Conservation (phyloP, 2,888 invertebrate genomes). For the Tenthredo scrophulariae region DNA sequence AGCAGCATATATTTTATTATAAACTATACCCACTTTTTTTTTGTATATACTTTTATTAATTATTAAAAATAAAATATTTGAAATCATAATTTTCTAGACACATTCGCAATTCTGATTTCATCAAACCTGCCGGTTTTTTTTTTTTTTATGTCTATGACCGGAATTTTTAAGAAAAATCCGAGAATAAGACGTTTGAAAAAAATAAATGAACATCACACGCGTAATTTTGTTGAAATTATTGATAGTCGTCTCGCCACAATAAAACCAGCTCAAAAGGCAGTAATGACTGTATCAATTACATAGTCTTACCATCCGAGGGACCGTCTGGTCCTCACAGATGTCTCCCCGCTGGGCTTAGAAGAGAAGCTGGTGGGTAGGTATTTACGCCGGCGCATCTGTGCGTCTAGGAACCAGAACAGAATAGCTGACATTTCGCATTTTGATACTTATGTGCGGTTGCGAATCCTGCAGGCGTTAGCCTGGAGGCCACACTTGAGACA, state of each 20-base stretch:
- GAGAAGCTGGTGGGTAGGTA: slow-evolving; percentile 31
- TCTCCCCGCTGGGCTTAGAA: slow-evolving; percentile 34
- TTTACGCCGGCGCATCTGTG: slow-evolving; percentile 45
- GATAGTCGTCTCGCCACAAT: slow-evolving; percentile 41
- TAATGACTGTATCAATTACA: slow-evolving; percentile 51
- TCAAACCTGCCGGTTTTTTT: not conserved
- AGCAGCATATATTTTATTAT: not conserved
- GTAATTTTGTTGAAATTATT: slow-evolving; percentile 20
- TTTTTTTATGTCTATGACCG: not conserved
- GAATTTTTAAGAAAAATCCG: not conserved
- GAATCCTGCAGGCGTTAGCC: slow-evolving; percentile 22
- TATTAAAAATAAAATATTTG: not conserved
- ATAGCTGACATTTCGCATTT: slow-evolving; percentile 47
- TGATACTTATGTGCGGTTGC: slow-evolving; percentile 41
- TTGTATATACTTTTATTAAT: not conserved
- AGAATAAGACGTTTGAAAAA: slow-evolving; percentile 23
- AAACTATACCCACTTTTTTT: not conserved
- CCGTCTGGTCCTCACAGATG: slow-evolving; percentile 48
- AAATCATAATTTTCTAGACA: not conserved
- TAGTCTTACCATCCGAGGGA: slow-evolving; percentile 15
- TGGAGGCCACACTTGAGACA: slow-evolving; percentile 40
- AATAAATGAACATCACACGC: slow-evolving; percentile 16
- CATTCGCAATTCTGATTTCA: not conserved
- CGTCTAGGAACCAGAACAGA: slow-evolving; percentile 46
- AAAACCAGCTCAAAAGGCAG: slow-evolving; percentile 25